These are phyloP conservation scores for Penaeus japonicus DNA, from an alignment of 1,140 invertebrate species.

Conservation along the genomic window DNA sequence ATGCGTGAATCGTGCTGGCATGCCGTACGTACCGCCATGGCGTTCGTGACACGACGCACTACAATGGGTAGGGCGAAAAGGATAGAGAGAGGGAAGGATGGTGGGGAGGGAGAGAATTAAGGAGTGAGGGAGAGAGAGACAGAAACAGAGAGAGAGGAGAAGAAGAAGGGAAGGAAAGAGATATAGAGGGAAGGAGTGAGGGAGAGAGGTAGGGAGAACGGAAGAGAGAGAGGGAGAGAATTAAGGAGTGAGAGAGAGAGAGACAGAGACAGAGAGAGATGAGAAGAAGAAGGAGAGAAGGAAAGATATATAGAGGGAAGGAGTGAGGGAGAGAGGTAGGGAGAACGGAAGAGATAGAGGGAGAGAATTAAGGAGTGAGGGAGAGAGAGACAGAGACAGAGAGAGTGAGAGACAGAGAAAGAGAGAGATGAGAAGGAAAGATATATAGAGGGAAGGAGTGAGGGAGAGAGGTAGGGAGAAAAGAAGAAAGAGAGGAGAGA, in stretches of 20 bases:
- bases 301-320: not conserved
- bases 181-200: not conserved
- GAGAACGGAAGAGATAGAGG: not conserved
- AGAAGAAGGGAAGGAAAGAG: too few relatives aligned
- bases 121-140: not conserved
- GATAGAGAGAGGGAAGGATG: too few relatives aligned
- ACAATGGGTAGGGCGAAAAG: too few relatives aligned
- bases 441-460: not conserved
- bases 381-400: constrained; percentile 13
- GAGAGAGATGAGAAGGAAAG: not conserved
- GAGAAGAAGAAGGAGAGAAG: not conserved
- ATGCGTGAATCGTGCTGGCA: too few relatives aligned
- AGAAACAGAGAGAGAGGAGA: too few relatives aligned
- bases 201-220: too few relatives aligned
- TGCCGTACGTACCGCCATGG: not conserved
- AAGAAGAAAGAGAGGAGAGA: not conserved
- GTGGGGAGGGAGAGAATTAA: too few relatives aligned
- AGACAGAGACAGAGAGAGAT: too few relatives aligned
- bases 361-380: not conserved
- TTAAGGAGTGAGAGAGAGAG: not conserved
- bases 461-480: not conserved
- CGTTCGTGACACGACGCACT: too few relatives aligned
- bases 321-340: not conserved
- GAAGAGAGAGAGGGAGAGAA: not conserved
- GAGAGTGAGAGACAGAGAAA: not conserved